Percentiles rank a stretch among this genome's conserved stretches.
These are phyloP conservation scores for Toxotes jaculatrix DNA, from an alignment of 2,113 vertebrate species.

Conservation along the genomic window DNA sequence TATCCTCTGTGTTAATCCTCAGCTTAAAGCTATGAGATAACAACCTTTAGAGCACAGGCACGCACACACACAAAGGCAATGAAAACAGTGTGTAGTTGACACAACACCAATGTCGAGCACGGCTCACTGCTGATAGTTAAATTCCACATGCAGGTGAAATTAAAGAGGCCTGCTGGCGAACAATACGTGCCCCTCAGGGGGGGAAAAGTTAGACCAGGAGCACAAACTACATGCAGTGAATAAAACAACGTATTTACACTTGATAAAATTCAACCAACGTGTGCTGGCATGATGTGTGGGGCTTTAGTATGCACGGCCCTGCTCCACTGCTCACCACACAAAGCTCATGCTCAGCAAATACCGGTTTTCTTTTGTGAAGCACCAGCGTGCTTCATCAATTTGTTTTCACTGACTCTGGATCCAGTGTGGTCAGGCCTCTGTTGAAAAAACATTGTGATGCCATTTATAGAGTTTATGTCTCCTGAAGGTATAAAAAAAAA, in stretches of 20 bases:
- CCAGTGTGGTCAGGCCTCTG: neutral
- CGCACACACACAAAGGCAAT: conserved; percentile 11
- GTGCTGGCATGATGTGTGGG: neutral
- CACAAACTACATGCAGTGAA: conserved; percentile 8
- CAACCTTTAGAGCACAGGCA: conserved; percentile 29
- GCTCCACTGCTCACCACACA: neutral
- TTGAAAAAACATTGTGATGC: conserved; percentile 35
- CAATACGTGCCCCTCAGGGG: neutral
- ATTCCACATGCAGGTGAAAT: conserved; percentile 31
- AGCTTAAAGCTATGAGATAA: conserved; percentile 71
- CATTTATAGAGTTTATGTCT: neutral
- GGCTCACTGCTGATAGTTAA: neutral
- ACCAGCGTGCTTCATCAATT: conserved; percentile 27
- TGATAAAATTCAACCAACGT: conserved; percentile 29
- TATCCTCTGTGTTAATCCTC: conserved; percentile 70
- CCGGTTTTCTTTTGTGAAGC: conserved; percentile 52
- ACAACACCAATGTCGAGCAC: conserved; percentile 3
- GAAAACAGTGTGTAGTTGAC: conserved; percentile 17
- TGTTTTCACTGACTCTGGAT: neutral
- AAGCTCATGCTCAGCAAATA: conserved; percentile 70
- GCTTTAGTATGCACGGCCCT: neutral
- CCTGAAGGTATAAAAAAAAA: neutral
- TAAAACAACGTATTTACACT: conserved; percentile 45
- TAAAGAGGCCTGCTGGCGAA: conserved; percentile 8
- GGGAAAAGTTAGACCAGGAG: neutral